These are phyloP conservation scores for Phthorimaea operculella DNA, from an alignment of 1,140 invertebrate species.

Conservation along the genomic window DNA sequence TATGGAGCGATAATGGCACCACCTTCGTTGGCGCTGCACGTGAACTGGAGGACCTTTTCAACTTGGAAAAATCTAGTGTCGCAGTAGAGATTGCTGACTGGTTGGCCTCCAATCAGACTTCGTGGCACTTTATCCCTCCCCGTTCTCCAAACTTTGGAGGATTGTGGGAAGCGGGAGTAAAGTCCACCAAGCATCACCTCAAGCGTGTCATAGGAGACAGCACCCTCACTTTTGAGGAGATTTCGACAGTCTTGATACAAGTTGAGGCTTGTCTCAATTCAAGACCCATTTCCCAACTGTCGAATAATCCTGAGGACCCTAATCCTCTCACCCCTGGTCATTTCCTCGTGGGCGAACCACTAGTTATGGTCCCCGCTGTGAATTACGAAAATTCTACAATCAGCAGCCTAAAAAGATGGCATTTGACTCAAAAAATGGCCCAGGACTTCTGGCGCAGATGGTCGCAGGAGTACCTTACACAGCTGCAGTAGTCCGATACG, in stretches of 20 bases:
- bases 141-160: slow-evolving; percentile 5
- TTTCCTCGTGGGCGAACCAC: slow-evolving; percentile 34
- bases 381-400: slow-evolving; percentile 1
- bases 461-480: slow-evolving; percentile 10
- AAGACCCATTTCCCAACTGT: slow-evolving; percentile 7
- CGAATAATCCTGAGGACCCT: slow-evolving; percentile 1
- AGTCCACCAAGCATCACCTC: neutral
- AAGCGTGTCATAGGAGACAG: neutral
- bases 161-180: slow-evolving; percentile 1
- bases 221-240: slow-evolving; percentile 6
- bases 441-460: slow-evolving; percentile 12
- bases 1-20: neutral
- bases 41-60: neutral
- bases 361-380: slow-evolving; percentile 13
- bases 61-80: neutral
- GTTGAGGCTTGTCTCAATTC: slow-evolving; percentile 14
- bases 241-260: slow-evolving; percentile 12
- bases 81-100: neutral
- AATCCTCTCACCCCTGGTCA: slow-evolving; percentile 28
- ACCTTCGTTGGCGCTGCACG: neutral
- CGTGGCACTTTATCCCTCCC: slow-evolving; percentile 3
- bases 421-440: slow-evolving; percentile 8
- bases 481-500: slow-evolving; percentile 2
- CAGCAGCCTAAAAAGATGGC: slow-evolving; percentile 8
- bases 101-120: neutral